Evolutionary conservation across 1,140 invertebrate species (phyloP), one percentile per base, ranked within the genome.

Genomic region (Heterodera carotae): DNA sequence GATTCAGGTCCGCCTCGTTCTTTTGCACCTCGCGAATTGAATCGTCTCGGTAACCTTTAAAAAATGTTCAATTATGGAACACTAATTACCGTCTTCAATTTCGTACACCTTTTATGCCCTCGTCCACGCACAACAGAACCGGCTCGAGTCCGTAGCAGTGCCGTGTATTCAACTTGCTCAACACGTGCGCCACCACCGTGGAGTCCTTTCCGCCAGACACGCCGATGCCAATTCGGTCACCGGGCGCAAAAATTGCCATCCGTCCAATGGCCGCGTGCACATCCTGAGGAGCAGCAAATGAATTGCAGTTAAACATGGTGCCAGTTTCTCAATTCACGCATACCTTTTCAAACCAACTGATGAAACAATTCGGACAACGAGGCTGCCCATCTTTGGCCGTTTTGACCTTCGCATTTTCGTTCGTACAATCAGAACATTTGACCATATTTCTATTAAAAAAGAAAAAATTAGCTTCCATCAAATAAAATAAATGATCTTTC

Each of bases 191-290:
- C 48, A 99, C 89, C 18, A 99, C 97, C 15, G 97, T 99, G 0
- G 96, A 99, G 89, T 99, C 97, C 91, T 99, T 99, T 68, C 97
- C 97, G 73, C 97, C 97, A 77, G 95, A 97, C 33, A 96, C 97
- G 53, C 94, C 97, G 67, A 99, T 92, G 6, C 96, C 96, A 29
- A 99, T 94, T 77, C 92, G 93, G 83, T 96, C 92, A 12, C 94
- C 94, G 76, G 89, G 89, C 77, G 92, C 91, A 86, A 99, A 98
- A 62, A 99, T 90, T 81, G 93, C 91, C n/a, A 91, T 92, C 85
- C 92, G 91, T 8, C 90, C 90, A 76, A 99, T 97, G 0, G 96
- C 99, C 85, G 93, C 91, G 89, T 99, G 96, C 82, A 99, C 92
- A 91, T 99, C 97, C 76, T 92, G 92, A 90, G 99, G 96, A 90